Conservation (phyloP, 2,888 invertebrate genomes). For the Lasioglossum zephyrum region DNA sequence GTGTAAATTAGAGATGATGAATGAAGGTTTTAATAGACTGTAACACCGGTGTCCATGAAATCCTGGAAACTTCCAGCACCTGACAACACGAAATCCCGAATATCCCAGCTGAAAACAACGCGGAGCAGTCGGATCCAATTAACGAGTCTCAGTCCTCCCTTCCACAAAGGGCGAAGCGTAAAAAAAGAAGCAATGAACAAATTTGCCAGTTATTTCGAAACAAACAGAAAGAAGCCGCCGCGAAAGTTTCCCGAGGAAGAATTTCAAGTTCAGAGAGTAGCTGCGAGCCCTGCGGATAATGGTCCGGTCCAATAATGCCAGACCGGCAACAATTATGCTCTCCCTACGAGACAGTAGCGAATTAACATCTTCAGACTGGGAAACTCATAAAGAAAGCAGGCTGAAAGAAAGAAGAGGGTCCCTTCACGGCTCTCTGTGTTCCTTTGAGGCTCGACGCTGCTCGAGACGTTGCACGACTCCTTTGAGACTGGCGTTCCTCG, state of each 20-base stretch:
- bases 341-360: constrained; percentile 10
- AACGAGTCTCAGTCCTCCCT: neutral
- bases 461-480: constrained; percentile 2
- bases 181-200: neutral
- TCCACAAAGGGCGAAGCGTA: neutral
- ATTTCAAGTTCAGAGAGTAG: neutral
- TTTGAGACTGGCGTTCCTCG: constrained; percentile 17
- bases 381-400: constrained; percentile 3
- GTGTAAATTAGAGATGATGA: neutral
- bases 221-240: neutral
- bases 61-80: neutral
- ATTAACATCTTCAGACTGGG: constrained; percentile 46
- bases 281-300: neutral
- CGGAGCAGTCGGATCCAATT: neutral
- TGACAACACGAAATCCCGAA: neutral
- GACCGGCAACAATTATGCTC: constrained; percentile 36
- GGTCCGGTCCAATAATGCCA: neutral
- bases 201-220: constrained; percentile 2
- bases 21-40: neutral
- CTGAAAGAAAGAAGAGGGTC: constrained; percentile 18
- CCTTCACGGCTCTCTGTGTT: neutral
- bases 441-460: constrained; percentile 36
- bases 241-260: neutral
- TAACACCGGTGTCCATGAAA: neutral
- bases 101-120: neutral